Percentiles rank a stretch among this genome's conserved stretches.
Conservation (phyloP, 2,888 invertebrate genomes). For the Dolichomitus sp. region DNA sequence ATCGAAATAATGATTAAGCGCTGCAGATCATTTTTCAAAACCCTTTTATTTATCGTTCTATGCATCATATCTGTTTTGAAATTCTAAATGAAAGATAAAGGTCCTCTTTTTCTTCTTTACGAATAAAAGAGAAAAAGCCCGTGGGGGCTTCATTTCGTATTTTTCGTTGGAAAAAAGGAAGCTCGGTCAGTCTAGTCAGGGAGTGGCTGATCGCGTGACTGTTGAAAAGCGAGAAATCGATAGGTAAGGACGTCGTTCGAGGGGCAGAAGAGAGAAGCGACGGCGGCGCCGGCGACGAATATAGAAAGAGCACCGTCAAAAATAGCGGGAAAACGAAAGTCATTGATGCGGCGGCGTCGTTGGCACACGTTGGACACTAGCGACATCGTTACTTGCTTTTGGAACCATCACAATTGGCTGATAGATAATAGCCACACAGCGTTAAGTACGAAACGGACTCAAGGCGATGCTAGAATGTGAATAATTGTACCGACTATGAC, state of each 20-base stretch:
- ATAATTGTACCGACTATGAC: not conserved
- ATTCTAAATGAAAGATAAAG: not conserved
- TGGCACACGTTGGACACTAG: constrained; percentile 27
- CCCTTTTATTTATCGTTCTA: too few relatives aligned
- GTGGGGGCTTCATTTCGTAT: not conserved
- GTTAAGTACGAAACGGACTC: constrained; percentile 10
- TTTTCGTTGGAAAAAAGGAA: constrained; percentile 9
- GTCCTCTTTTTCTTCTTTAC: not conserved
- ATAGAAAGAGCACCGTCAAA: constrained; percentile 22
- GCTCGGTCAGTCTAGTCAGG: not conserved
- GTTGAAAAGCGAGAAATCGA: constrained; percentile 55
- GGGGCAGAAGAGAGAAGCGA: not conserved
- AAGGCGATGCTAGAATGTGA: not conserved
- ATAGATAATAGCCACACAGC: not conserved
- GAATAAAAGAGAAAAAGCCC: constrained; percentile 2
- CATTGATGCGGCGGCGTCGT: constrained; percentile 22
- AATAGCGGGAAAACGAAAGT: constrained; percentile 60
- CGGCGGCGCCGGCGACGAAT: not conserved
- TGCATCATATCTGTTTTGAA: not conserved
- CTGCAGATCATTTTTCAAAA: too few relatives aligned
- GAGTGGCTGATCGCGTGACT: constrained; percentile 48
- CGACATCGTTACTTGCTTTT: constrained; percentile 21
- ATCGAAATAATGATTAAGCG: too few relatives aligned
- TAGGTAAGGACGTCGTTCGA: constrained; percentile 13
- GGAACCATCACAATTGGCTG: not conserved